Evolutionary conservation across 2,888 invertebrate genomes (phyloP).

Genomic region (Mythimna impura): DNA sequence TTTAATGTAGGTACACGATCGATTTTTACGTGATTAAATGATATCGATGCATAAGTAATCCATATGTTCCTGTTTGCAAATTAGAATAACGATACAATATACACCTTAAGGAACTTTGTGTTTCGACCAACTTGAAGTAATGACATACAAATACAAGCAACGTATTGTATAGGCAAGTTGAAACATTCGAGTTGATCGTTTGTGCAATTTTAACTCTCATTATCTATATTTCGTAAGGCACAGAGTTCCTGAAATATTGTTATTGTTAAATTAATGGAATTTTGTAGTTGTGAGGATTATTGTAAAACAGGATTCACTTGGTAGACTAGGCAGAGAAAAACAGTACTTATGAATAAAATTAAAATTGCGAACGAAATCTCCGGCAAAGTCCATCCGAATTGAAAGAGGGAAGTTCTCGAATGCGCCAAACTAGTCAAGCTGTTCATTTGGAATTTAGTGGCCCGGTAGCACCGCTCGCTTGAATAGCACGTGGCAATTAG

Average conservation of each 20-base stretch:
- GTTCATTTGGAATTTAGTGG: constrained; percentile 5
- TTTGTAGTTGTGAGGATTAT: not conserved
- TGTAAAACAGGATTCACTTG: not conserved
- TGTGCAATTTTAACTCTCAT: constrained; percentile 7
- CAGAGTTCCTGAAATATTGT: not conserved
- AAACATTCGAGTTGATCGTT: constrained; percentile 2
- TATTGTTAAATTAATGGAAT: not conserved
- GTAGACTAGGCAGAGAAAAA: not conserved
- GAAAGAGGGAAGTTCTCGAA: not conserved
- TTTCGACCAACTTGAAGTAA: not conserved
- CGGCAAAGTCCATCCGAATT: not conserved
- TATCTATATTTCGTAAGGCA: not conserved
- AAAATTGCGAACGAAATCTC: not conserved
- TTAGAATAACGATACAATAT: not conserved
- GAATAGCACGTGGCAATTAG: constrained; percentile 33
- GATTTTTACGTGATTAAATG: not conserved
- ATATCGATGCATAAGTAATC: constrained; percentile 1
- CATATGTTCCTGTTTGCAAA: constrained; percentile 5
- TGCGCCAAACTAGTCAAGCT: constrained; percentile 5
- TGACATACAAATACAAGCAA: not conserved
- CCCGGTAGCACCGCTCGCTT: not conserved
- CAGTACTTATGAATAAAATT: not conserved
- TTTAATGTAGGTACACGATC: constrained; percentile 10
- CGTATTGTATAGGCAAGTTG: not conserved
- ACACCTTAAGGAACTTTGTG: not conserved